phyloP scores from a whole-genome alignment of 2,888 invertebrate species.

The Parnassius smintheus region DNA sequence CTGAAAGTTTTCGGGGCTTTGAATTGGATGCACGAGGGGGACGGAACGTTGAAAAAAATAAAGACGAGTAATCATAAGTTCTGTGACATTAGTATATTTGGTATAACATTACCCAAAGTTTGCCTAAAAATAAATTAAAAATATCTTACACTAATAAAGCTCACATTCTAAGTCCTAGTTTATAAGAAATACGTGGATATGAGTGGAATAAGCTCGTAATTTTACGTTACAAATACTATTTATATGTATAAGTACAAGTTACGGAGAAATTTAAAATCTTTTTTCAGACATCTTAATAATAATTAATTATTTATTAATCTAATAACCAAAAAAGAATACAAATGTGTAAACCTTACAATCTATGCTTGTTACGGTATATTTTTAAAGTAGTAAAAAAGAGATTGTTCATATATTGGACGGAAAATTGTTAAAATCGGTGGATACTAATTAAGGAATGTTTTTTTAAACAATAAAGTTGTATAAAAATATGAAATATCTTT shows the following conservation, averaged over 20 bases:
- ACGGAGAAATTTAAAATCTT: too few species aligned
- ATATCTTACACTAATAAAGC: constrained; percentile 68
- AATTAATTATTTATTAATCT: too few species aligned
- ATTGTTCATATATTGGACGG: constrained; percentile 17
- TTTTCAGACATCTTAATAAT: too few species aligned
- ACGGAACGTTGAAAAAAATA: neutral
- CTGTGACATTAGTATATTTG: constrained; percentile 66
- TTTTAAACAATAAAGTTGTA: constrained; percentile 1
- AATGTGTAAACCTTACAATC: too few species aligned
- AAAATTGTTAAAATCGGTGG: constrained; percentile 21
- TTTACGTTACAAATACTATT: too few species aligned
- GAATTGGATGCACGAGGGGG: too few species aligned
- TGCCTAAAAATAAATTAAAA: constrained; percentile 51
- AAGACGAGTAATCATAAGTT: constrained; percentile 11
- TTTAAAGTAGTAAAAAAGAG: neutral
- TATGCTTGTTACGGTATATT: too few species aligned
- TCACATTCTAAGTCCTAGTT: constrained; percentile 48
- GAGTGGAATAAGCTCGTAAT: constrained; percentile 27
- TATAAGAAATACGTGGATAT: constrained; percentile 42
- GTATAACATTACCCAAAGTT: constrained; percentile 66
- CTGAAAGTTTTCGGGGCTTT: too few species aligned
- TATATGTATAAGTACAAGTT: too few species aligned
- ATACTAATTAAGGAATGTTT: constrained; percentile 19
- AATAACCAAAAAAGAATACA: too few species aligned
- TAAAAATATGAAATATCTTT: neutral